Conservation (phyloP, 35 echinoderm and acorn worm species). For the Holothuria glaberrima region DNA sequence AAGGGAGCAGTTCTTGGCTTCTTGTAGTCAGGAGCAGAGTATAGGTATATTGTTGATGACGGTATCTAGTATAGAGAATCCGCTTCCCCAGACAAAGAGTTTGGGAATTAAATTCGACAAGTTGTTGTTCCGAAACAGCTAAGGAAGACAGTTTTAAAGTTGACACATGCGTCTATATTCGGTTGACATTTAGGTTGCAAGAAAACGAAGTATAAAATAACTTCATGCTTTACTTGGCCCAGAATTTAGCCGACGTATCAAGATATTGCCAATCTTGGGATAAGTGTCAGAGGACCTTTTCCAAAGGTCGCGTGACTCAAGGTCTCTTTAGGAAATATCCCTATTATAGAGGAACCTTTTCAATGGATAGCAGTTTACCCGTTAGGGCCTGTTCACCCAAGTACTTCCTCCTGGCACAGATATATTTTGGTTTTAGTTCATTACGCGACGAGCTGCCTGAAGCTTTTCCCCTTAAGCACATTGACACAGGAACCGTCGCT, state of each 20-base stretch:
- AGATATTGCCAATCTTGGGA: constrained; percentile 55
- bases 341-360: constrained; percentile 32
- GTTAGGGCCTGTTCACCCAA: too few relatives aligned
- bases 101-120: not conserved
- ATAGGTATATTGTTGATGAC: too few relatives aligned
- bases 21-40: constrained; percentile 10
- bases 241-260: constrained; percentile 46
- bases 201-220: constrained; percentile 69
- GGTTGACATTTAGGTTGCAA: constrained; percentile 68
- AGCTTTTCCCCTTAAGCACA: not conserved
- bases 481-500: not conserved
- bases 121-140: not conserved
- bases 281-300: constrained; percentile 41
- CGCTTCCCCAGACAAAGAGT: not conserved
- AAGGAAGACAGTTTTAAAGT: constrained; percentile 18
- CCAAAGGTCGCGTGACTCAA: constrained; percentile 36
- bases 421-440: too few relatives aligned
- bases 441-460: too few relatives aligned
- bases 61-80: constrained; percentile 22
- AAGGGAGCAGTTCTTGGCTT: constrained; percentile 28
- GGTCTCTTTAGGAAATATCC: constrained; percentile 48
- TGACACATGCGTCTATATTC: constrained; percentile 63
- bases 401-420: too few relatives aligned
- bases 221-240: constrained; percentile 60
- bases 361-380: too few relatives aligned